Evolutionary conservation across 2,113 vertebrate species (phyloP).

Genomic region (Brienomyrus longianalis): DNA sequence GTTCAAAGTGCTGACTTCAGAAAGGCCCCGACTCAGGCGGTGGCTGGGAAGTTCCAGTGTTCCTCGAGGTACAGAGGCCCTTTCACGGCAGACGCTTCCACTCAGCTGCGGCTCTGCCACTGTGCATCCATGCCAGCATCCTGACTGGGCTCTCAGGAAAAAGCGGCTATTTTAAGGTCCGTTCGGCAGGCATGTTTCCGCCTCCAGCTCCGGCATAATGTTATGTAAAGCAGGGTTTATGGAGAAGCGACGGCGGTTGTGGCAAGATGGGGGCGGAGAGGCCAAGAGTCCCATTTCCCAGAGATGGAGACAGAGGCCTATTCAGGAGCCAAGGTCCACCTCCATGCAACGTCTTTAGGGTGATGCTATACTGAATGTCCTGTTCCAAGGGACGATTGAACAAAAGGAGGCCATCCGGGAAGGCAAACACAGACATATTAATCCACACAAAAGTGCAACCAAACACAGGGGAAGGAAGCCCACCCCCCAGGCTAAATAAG

Average conservation of each 20-base stretch:
- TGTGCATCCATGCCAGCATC: neutral
- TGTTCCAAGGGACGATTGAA: neutral
- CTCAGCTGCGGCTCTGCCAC: neutral
- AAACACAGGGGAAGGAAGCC: neutral
- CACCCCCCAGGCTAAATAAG: neutral
- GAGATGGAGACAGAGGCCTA: neutral
- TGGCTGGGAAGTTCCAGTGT: neutral
- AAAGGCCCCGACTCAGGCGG: neutral
- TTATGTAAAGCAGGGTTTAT: slow-evolving; percentile 9
- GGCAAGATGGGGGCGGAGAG: neutral
- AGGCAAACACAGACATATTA: neutral
- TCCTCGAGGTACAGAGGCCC: neutral
- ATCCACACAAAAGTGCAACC: neutral
- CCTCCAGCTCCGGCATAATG: neutral
- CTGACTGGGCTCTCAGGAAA: slow-evolving; percentile 15
- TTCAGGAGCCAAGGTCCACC: neutral
- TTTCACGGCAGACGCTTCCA: neutral
- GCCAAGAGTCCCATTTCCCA: neutral
- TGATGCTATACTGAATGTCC: neutral
- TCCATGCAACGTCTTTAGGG: neutral
- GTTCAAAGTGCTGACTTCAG: neutral
- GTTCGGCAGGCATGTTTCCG: neutral
- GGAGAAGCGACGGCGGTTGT: neutral
- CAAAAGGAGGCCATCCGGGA: neutral
- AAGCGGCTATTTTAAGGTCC: slow-evolving; percentile 11